Conservation (phyloP, 2,113 vertebrate genomes). For the Podocnemis expansa region DNA sequence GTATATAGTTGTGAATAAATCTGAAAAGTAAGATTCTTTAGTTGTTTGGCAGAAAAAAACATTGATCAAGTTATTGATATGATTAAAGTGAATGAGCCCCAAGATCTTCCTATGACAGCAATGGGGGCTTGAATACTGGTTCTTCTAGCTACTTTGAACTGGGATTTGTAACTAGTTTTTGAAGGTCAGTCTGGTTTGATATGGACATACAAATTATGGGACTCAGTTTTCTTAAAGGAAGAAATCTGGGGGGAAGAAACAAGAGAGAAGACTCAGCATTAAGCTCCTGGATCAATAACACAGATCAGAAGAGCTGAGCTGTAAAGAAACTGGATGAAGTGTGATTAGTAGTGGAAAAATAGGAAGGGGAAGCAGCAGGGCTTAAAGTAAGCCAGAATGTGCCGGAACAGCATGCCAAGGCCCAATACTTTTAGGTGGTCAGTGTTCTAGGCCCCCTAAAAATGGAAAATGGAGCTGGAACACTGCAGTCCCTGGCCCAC, state of each 20-base stretch:
- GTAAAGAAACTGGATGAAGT: neutral
- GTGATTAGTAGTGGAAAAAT: neutral
- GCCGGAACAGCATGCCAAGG: too few species aligned
- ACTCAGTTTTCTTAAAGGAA: neutral
- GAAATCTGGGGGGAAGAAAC: neutral
- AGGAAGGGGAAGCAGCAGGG: too few species aligned
- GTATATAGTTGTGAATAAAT: neutral
- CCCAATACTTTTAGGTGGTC: too few species aligned
- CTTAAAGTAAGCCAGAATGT: too few species aligned
- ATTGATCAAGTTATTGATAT: neutral
- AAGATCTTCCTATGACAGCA: neutral
- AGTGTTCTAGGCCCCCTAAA: too few species aligned
- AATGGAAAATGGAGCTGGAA: too few species aligned
- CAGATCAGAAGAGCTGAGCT: neutral
- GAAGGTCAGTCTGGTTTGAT: neutral
- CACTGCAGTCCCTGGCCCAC: too few species aligned
- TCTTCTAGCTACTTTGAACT: neutral
- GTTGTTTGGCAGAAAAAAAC: neutral
- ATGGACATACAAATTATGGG: neutral
- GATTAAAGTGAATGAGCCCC: neutral
- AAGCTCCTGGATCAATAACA: neutral
- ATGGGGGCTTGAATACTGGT: constrained; percentile 5
- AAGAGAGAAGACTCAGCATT: neutral
- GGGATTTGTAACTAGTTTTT: neutral
- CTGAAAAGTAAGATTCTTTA: neutral